These are phyloP conservation scores for Nasua narica DNA, from an alignment of 2,797 vertebrate genomes.

Conservation along the genomic window DNA sequence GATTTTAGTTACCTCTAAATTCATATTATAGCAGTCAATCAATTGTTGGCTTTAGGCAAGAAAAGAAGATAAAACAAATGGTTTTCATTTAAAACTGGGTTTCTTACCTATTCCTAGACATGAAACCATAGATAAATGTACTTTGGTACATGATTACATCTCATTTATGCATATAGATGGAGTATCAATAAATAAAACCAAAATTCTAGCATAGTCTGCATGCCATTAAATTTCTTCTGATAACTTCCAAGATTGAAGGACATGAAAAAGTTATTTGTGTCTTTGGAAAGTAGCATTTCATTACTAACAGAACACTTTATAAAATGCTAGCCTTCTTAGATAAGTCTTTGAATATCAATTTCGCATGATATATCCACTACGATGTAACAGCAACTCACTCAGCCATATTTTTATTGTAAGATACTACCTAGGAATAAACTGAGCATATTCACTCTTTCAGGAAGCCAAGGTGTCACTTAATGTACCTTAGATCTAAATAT, in stretches of 20 bases:
- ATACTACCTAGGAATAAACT: neutral
- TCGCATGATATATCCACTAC: neutral
- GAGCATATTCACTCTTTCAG: neutral
- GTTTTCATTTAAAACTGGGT: constrained; percentile 55
- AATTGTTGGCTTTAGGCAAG: constrained; percentile 57
- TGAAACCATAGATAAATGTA: constrained; percentile 48
- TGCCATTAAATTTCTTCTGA: constrained; percentile 24
- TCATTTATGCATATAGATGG: constrained; percentile 30
- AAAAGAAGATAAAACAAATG: constrained; percentile 64
- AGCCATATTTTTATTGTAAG: constrained; percentile 26
- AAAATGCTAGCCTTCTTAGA: neutral
- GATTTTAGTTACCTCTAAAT: constrained; percentile 67
- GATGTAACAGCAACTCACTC: neutral
- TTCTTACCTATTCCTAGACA: neutral
- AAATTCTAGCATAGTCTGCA: neutral
- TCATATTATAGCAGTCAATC: constrained; percentile 72
- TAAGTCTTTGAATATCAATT: constrained; percentile 14
- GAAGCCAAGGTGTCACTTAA: neutral
- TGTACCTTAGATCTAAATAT: neutral
- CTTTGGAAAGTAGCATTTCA: constrained; percentile 13
- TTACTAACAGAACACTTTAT: constrained; percentile 27
- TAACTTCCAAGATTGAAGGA: neutral
- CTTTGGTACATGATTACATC: constrained; percentile 25
- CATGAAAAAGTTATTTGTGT: constrained; percentile 36
- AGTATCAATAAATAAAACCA: constrained; percentile 53